Base-by-base conservation (phyloP, 2,113 vertebrate genomes). In the Gnathonemus echidnorhynchus region DNA sequence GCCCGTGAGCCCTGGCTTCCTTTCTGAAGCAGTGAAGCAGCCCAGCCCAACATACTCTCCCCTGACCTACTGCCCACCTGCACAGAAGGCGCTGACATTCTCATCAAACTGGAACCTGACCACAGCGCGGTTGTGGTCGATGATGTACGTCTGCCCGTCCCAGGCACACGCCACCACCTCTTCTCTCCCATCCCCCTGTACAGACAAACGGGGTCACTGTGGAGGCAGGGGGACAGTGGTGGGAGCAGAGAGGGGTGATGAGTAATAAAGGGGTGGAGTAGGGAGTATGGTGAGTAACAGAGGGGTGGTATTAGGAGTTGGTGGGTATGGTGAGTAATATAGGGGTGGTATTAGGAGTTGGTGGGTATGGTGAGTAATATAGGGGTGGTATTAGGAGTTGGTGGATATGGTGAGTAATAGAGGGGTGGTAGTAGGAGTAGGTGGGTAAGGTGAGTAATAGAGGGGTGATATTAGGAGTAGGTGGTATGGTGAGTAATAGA, bases 91-190 rank as follows among this genome's bases (percentile, higher is more conserved):
- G 1, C 98, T 98, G 92, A 99, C 97, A 3, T 99, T 99, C 93
- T 99, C 98, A 35, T 99, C 98, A 13, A 99, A 99, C 91, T 99
- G 98, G 94, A 99, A 99, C 2, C 98, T 97, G 89, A 98, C 97
- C 0, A 99, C 98, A 0, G 96, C 97, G 42, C 98, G 96, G 17
- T 97, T 97, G 91, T 99, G 98, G 93, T 99, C 98, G 0, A 99
- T 98, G 92, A 99, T 99, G 91, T 99, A 99, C 0, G 98, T 99
- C 93, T 99, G 99, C 19, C 98, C 98, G 0, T 99, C 98, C 98
- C 98, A 99, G 0, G 98, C 98, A 83, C 98, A 99, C 0, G 98
- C 99, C 2, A 99, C 97, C 90, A 99, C 99, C 93, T 99, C 99
- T 91, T 99, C 99, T 0, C 96, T 95, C 46, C 98, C 98, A 0